These are phyloP conservation scores for Plutella xylostella DNA, from an alignment of 2,888 invertebrate genomes.

Conservation along the genomic window DNA sequence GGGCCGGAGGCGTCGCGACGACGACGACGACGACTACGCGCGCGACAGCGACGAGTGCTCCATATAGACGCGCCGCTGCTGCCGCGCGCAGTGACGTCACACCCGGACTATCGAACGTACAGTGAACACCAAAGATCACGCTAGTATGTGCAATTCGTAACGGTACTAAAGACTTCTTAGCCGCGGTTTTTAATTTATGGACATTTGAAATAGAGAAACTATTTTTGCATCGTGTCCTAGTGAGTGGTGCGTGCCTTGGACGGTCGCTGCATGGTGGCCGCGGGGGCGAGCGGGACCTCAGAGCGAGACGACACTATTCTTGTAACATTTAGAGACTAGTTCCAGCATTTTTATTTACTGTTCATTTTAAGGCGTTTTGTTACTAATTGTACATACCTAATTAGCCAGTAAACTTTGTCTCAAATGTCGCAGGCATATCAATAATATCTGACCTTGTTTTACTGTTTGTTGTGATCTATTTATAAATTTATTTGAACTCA, in stretches of 20 bases:
- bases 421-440: constrained; percentile 2
- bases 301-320: not conserved
- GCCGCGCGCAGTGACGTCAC: constrained; percentile 21
- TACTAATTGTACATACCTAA: constrained; percentile 3
- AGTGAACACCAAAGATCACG: constrained; percentile 54
- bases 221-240: constrained; percentile 62
- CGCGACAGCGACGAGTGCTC: constrained; percentile 74
- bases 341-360: constrained; percentile 49
- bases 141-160: constrained; percentile 12
- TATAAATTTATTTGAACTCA: not conserved
- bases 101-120: constrained; percentile 18
- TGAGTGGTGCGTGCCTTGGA: constrained; percentile 54
- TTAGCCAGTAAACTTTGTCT: not conserved
- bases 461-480: not conserved
- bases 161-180: constrained; percentile 1
- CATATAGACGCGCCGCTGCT: constrained; percentile 45
- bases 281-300: not conserved
- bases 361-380: constrained; percentile 19
- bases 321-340: constrained; percentile 33
- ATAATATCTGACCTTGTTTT: not conserved
- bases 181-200: constrained; percentile 12
- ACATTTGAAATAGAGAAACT: constrained; percentile 43
- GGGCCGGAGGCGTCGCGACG: constrained; percentile 36
- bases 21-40: constrained; percentile 65
- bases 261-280: not conserved